Base-by-base conservation (phyloP, 2,888 invertebrate species). In the Drosophila rellima region DNA sequence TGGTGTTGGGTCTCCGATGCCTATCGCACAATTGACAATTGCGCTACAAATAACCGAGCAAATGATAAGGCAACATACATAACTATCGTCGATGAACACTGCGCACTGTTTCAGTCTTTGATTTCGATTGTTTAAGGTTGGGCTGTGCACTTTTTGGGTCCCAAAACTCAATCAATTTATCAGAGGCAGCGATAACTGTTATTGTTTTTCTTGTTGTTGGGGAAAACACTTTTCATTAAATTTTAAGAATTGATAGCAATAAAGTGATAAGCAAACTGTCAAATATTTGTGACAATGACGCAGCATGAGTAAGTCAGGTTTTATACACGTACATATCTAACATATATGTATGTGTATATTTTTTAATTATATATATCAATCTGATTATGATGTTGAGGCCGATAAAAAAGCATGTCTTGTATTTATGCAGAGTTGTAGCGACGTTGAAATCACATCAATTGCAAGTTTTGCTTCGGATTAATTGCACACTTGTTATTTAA, bases 111-210 rank as follows among this genome's bases (percentile, higher is more conserved):
- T 40, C 48, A 33, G 60, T 73, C 60, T 70, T 55, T 76, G 74
- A 69, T 71, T 81, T 70, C 60, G 80, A 61, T 80, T 79, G 44
- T 70, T 79, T 70, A 72, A 68, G 66, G 67, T 68, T 75, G 56
- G 57, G 63, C 52, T 67, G 54, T 69, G 59, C 63, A 56, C 45
- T 62, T 48, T 39, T 31, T 15, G 17, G 75, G 47, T 48, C 61
- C 62, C 31, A 73, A 75, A 84, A 89, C 88, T 77, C 85, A 87
- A 87, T 84, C 89, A 86, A 89, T 84, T 89, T 89, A 89, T 87
- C 82, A 72, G 64, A 72, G 54, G 54, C 54, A 66, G 67, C 69
- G 86, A 85, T 88, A 82, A 70, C 68, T 68, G 23, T 52, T 56
- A 35, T 39, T 59, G 10, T 73, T 67, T 18, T 63, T 74, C 20